Percentiles rank a stretch among this genome's conserved stretches.
Evolutionary conservation across 2,113 vertebrate species (phyloP).

Genomic region (Pipa parva): DNA sequence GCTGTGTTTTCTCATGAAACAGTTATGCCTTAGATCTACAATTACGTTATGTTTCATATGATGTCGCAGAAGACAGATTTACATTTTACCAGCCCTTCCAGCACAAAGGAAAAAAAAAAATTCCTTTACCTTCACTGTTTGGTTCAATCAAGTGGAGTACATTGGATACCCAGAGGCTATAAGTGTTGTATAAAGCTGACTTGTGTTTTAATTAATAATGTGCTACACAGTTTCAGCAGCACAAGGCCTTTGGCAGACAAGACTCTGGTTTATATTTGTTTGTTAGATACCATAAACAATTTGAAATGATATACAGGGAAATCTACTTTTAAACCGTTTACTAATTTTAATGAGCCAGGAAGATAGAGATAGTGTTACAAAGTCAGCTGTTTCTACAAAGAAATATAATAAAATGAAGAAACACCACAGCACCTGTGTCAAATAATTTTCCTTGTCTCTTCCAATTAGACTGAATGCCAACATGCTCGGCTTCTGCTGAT

Average conservation of each 20-base stretch:
- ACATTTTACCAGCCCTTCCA: constrained; percentile 84
- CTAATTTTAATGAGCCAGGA: constrained; percentile 57
- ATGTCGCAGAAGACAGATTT: constrained; percentile 78
- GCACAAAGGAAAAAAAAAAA: constrained; percentile 88
- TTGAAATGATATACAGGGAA: constrained; percentile 74
- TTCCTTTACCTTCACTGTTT: constrained; percentile 82
- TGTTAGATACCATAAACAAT: constrained; percentile 85
- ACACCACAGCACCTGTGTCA: too few relatives aligned
- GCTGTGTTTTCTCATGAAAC: constrained; percentile 59
- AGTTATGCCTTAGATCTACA: constrained; percentile 61
- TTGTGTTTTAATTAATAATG: constrained; percentile 98
- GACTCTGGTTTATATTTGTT: constrained; percentile 70
- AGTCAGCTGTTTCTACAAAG: too few relatives aligned
- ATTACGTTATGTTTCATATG: constrained; percentile 63
- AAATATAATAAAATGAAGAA: too few relatives aligned
- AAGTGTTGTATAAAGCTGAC: constrained; percentile 69
- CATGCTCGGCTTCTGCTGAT: too few relatives aligned
- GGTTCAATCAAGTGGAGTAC: constrained; percentile 97
- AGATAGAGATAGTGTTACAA: too few relatives aligned
- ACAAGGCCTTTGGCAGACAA: constrained; percentile 76
- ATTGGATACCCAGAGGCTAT: constrained; percentile 93
- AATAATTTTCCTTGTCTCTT: too few relatives aligned
- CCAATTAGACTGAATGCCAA: too few relatives aligned
- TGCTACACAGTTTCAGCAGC: constrained; percentile 79
- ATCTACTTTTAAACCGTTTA: constrained; percentile 58